phyloP scores from a whole-genome alignment of 2,797 vertebrate species.

The Linurgus olivaceus region DNA sequence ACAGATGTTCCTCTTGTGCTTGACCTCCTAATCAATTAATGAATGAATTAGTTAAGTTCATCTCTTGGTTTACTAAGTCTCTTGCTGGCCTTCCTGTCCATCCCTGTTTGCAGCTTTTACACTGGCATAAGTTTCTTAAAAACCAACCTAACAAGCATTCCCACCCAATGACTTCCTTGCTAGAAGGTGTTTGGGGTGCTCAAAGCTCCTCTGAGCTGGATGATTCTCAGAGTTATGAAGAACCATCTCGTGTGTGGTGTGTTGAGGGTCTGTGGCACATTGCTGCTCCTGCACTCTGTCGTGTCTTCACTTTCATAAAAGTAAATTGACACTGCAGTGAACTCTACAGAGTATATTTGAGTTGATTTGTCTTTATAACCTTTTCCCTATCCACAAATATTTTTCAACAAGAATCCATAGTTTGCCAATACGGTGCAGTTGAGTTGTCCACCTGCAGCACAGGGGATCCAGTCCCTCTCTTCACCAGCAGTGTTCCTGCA shows the following conservation, averaged over 20 bases:
- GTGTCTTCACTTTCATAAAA: not conserved
- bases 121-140: not conserved
- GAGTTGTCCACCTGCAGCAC: not conserved
- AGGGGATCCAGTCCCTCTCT: not conserved
- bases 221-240: not conserved
- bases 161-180: not conserved
- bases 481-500: not conserved
- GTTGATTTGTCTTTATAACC: not conserved
- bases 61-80: not conserved
- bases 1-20: not conserved
- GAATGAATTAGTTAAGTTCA: not conserved
- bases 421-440: not conserved
- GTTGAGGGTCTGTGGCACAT: not conserved
- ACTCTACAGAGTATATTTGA: not conserved
- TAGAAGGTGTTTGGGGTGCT: not conserved
- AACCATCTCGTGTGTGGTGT: rapidly evolving
- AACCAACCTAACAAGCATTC: not conserved
- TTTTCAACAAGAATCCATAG: not conserved
- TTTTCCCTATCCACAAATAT: not conserved
- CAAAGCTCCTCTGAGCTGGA: not conserved
- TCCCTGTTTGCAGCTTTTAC: not conserved
- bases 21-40: not conserved
- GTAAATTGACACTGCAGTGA: not conserved
- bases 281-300: not conserved
- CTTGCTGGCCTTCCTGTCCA: not conserved